Evolutionary conservation across 2,797 vertebrate species (phyloP), one percentile per base, ranked within the genome.

Genomic region (Ara ararauna): DNA sequence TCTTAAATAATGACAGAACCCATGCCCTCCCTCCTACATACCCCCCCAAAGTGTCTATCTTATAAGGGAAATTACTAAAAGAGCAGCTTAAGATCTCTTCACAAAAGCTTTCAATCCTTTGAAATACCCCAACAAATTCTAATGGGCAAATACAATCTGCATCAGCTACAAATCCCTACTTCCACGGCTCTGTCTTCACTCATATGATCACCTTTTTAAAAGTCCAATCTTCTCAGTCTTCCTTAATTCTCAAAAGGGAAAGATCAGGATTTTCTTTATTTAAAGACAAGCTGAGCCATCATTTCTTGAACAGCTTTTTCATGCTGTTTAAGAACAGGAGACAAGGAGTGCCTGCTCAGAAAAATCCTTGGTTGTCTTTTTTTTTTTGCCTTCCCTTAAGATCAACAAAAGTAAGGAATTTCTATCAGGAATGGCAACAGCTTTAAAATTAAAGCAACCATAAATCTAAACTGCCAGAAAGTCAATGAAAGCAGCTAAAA

Each of bases 1-100:
- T 65, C 87, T 85, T 60, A 88, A 94, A 85, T 56, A 85, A 90
- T 26, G 66, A 56, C 84, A 93, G 77, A 93, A 73, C 4, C 36
- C 48, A 78, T 47, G 54, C 80, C 85, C 70, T 73, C 23, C 68
- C 66, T 85, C 76, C 89, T 85, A 83, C 64, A 80, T 45, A 34
- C 44, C 29, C 27, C n/a, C 38, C 54, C 54, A 21, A 94, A 91
- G 72, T 3, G 6, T 40, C 75, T 73, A 64, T 74, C 51, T 78
- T 27, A 56, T 56, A 89, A 67, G 36, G 16, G 10, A 93, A 86
- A 79, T 73, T 27, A 77, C 29, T 51, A 50, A 87, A 93, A 93
- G 22, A 91, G 19, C 61, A 73, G 56, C 20, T 76, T 45, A 45
- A 72, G 30, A 70, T 44, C 34, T 82, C 81, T 27, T 20, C 30